phyloP scores from a whole-genome alignment of 2,113 vertebrate genomes.

The Callocephalon fimbriatum region DNA sequence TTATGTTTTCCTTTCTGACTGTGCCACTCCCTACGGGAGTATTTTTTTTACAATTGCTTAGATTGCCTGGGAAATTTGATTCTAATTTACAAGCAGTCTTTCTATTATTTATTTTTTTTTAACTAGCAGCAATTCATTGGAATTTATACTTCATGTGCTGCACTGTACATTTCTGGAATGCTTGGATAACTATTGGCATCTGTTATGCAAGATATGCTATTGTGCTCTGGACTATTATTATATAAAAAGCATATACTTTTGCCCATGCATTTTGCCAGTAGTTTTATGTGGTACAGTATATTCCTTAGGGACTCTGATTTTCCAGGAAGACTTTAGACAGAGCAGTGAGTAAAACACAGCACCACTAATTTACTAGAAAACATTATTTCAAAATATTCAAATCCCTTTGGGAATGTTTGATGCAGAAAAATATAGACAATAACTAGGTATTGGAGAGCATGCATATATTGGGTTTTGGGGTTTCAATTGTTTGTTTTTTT shows the following conservation, averaged over 20 bases:
- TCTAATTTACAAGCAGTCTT: neutral
- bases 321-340: neutral
- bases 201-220: neutral
- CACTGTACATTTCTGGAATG: neutral
- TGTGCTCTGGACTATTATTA: neutral
- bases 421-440: neutral
- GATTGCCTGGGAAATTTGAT: neutral
- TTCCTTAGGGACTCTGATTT: neutral
- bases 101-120: neutral
- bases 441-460: neutral
- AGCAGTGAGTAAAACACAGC: neutral
- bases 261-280: neutral
- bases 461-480: neutral
- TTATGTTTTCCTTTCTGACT: neutral
- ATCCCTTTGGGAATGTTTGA: neutral
- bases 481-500: rapidly evolving
- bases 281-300: neutral
- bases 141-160: neutral
- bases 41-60: neutral
- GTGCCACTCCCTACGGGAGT: neutral
- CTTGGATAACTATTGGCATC: neutral
- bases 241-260: neutral
- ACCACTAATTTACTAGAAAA: neutral
- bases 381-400: neutral
- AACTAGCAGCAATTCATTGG: neutral